Evolutionary conservation across 2,797 vertebrate genomes (phyloP), one percentile per base, ranked within the genome.

Genomic region (Phalloptychus januarius): DNA sequence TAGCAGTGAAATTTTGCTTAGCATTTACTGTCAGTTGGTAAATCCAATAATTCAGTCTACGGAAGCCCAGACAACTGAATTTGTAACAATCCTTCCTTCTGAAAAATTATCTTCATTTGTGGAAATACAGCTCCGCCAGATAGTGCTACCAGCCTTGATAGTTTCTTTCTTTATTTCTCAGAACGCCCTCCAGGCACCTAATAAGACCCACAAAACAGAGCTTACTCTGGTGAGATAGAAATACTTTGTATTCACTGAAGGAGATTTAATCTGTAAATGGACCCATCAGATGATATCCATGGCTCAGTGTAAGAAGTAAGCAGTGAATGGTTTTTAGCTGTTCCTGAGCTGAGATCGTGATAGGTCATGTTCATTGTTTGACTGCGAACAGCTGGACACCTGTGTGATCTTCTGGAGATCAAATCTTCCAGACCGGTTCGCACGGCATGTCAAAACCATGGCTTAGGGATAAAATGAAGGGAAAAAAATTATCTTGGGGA

Each of bases 401-500:
- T 88, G 86, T 86, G 81, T 75, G 80, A 82, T 77, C 82, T 56
- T 61, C 72, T 77, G 42, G 70, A 48, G 83, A 92, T 93, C 90
- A 93, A 92, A 92, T 86, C 85, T 78, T 7, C 74, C 7, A 72
- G 79, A 87, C 79, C 81, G 54, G 73, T 75, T 91, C 74, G 77
- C 82, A 81, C 81, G 65, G 77, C 56, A 77, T 46, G 25, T 70
- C 74, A 58, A 44, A 16, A 63, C 79, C 76, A 79, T 11, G 77
- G 74, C 87, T 85, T 79, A 42, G 78, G 86, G 90, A 93, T 94
- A 88, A 93, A 90, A 90, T 86, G 86, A 87, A 85, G 72, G 36
- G 63, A 85, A 81, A 80, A 77, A 86, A 81, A 83, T 80, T 85
- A 84, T 89, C 85, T 81, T 54, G 77, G 84, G 91, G 86, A 79